Evolutionary conservation across 2,797 vertebrate species (phyloP).

Genomic region (Karalla daura): DNA sequence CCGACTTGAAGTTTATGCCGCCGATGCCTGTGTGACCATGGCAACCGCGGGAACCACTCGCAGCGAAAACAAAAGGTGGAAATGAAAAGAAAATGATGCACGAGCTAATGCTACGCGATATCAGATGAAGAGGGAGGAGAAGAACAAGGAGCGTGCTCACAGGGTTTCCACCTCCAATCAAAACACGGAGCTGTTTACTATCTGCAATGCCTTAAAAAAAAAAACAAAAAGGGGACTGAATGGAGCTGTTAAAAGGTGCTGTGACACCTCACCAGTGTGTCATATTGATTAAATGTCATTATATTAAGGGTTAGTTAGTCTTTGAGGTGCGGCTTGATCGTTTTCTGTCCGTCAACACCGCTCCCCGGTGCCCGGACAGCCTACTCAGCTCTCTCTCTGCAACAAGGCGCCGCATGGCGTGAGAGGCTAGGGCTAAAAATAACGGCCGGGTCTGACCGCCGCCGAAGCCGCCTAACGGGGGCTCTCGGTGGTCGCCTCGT

Average conservation of each 20-base stretch:
- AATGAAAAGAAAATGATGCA: background rate
- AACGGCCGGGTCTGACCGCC: slow-evolving; percentile 12
- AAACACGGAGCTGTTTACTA: too few relatives aligned
- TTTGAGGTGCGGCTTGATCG: too few relatives aligned
- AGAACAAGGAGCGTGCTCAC: too few relatives aligned
- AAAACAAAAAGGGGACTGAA: too few relatives aligned
- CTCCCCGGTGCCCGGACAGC: background rate
- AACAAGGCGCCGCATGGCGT: slow-evolving; percentile 12
- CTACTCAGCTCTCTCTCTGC: slow-evolving; percentile 14
- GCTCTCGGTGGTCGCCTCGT: slow-evolving; percentile 18
- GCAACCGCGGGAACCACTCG: background rate
- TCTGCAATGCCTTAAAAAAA: too few relatives aligned
- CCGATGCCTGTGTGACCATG: slow-evolving; percentile 14
- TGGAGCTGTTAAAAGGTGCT: too few relatives aligned
- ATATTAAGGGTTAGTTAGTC: too few relatives aligned
- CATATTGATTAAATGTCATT: background rate
- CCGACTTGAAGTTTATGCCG: background rate
- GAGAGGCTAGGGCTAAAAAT: slow-evolving; percentile 44
- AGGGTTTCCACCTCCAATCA: too few relatives aligned
- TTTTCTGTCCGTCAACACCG: background rate
- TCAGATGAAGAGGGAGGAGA: too few relatives aligned
- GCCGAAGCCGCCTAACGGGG: slow-evolving; percentile 19
- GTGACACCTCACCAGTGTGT: too few relatives aligned
- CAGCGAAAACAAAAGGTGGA: background rate
- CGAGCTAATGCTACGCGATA: too few relatives aligned